Conservation (phyloP, 2,888 invertebrate genomes). For the Agonum fuliginosum region DNA sequence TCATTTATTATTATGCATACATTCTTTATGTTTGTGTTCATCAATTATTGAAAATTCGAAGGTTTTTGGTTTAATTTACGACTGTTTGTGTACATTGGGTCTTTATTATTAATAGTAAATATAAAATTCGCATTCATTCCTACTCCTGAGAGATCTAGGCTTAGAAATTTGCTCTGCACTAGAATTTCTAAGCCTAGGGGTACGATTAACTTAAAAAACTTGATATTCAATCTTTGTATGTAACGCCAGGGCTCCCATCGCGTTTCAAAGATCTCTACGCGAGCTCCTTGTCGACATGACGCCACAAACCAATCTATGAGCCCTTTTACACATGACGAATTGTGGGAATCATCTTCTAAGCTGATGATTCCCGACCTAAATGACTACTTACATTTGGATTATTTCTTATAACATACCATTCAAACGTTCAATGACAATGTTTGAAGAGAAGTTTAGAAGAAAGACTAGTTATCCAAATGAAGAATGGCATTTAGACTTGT, state of each 20-base stretch:
- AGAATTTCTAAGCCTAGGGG: constrained; percentile 51
- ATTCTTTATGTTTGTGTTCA: constrained; percentile 34
- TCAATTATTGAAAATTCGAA: constrained; percentile 37
- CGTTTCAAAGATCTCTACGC: background rate
- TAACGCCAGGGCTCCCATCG: constrained; percentile 31
- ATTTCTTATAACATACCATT: background rate
- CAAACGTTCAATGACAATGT: no score
- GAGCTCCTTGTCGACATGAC: constrained; percentile 28
- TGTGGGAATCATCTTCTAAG: background rate
- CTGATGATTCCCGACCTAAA: background rate
- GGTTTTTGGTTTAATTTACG: constrained; percentile 25
- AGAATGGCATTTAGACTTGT: background rate
- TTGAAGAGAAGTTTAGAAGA: no score
- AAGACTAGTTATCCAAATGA: background rate
- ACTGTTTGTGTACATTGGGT: constrained; percentile 51
- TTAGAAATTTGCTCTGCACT: constrained; percentile 28
- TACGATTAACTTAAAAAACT: constrained; percentile 36
- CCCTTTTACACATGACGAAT: constrained; percentile 43
- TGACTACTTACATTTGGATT: background rate
- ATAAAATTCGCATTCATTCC: constrained; percentile 52
- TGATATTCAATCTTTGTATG: constrained; percentile 40
- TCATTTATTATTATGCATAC: constrained; percentile 47
- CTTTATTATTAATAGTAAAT: constrained; percentile 56
- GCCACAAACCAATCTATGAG: constrained; percentile 56
- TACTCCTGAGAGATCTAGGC: constrained; percentile 54